Base-by-base conservation (phyloP, 2,888 invertebrate genomes). In the Stegana nigrithorax region DNA sequence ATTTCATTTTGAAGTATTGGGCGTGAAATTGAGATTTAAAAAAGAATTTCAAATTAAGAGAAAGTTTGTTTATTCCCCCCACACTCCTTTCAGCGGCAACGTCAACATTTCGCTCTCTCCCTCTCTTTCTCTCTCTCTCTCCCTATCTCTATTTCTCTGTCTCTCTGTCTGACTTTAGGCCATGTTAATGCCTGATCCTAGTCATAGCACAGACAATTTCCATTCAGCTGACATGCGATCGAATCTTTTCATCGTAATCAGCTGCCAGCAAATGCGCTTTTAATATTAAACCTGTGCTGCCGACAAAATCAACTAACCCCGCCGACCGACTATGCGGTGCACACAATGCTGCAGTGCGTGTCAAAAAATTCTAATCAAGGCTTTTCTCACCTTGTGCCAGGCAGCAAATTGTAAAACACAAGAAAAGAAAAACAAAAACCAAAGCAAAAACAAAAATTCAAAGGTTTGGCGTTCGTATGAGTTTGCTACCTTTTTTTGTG, bases 1-100 rank as follows among this genome's bases (percentile, higher is more conserved):
- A 74, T 72, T 75, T 74, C 64, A 70, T 74, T 77, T 78, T 76
- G 68, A 76, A 78, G 78, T 77, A 81, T 78, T 80, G 70, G 78
- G 75, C 82, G 78, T 83, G 83, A 82, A 82, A 83, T 82, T 82
- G 73, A 77, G 81, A 78, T 82, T 80, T 79, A 3, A 17, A 26
- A 26, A 27, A 7, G 8, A 27, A 23, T 39, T 39, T 39, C 17
- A 10, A 50, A 25, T 36, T 55, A 32, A 55, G 36, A 36, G 53
- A 55, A 55, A 55, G 53, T 55, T 39, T 39, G n/a, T n/a, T 8
- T 39, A 1, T 14, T n/a, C 10, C n/a, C n/a, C n/a, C n/a, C n/a
- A n/a, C n/a, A n/a, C n/a, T n/a, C n/a, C n/a, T n/a, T n/a, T n/a
- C n/a, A n/a, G n/a, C n/a, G n/a, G n/a, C n/a, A n/a, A n/a, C n/a